A percentile compares a stretch with the other conserved stretches of the same genome.
phyloP scores from a whole-genome alignment of 2,113 vertebrate genomes.

The Clarias macrocephalus region DNA sequence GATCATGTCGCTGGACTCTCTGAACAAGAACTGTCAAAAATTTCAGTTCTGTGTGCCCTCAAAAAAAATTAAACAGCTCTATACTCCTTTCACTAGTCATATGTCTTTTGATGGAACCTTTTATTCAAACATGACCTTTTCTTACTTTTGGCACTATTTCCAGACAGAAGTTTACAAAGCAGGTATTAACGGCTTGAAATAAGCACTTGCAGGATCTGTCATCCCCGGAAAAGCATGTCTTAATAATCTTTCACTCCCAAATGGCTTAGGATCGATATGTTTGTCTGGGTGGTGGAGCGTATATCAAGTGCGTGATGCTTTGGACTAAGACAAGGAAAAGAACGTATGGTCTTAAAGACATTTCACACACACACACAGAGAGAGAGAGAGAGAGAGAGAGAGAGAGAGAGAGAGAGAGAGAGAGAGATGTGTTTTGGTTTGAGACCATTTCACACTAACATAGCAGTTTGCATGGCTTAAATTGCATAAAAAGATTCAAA shows the following conservation, averaged over 20 bases:
- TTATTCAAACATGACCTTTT: slow-evolving; percentile 18
- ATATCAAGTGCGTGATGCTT: slow-evolving; percentile 38
- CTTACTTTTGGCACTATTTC: slow-evolving; percentile 43
- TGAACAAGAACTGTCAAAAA: too few species aligned
- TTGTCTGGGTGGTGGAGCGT: slow-evolving; percentile 42
- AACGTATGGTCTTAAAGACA: slow-evolving; percentile 36
- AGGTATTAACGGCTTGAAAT: slow-evolving; percentile 25
- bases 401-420: not conserved
- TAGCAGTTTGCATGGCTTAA: not conserved
- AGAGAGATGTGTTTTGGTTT: not conserved
- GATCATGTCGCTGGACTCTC: too few species aligned
- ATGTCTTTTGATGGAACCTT: slow-evolving; percentile 31
- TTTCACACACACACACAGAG: slow-evolving; percentile 16
- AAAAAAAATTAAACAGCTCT: slow-evolving; percentile 4
- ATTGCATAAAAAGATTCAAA: not conserved
- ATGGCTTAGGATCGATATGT: slow-evolving; percentile 46
- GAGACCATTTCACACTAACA: not conserved
- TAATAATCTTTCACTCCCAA: slow-evolving; percentile 49
- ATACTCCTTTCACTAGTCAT: slow-evolving; percentile 17
- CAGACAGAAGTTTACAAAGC: slow-evolving; percentile 40
- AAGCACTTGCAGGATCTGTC: slow-evolving; percentile 37
- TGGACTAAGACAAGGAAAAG: slow-evolving; percentile 37
- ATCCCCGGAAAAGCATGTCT: slow-evolving; percentile 40
- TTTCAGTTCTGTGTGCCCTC: too few species aligned
- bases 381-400: slow-evolving; percentile 1